Percentiles rank a stretch among this genome's conserved stretches.
phyloP scores from a whole-genome alignment of 2,113 vertebrate species.

The Syngnathoides biaculeatus region DNA sequence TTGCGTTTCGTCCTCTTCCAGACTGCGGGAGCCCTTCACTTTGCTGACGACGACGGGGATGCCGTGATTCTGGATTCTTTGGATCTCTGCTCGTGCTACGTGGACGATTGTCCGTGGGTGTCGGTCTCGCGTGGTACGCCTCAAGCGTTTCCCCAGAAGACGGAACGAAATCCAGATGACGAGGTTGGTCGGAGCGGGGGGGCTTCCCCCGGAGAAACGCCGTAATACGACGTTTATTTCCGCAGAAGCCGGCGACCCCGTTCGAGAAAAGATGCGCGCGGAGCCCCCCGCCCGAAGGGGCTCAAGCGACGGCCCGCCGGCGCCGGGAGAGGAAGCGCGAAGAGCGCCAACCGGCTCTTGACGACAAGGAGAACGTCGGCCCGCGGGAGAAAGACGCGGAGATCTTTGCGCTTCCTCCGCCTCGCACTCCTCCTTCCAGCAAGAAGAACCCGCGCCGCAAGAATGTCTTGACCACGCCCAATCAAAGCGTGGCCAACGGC shows the following conservation, averaged over 20 bases:
- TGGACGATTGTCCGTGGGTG: constrained; percentile 59
- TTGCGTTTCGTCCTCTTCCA: constrained; percentile 25
- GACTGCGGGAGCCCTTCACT: constrained; percentile 56
- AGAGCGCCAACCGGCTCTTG: constrained; percentile 38
- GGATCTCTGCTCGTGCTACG: constrained; percentile 63
- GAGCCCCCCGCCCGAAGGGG: constrained; percentile 38
- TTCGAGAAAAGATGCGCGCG: constrained; percentile 39
- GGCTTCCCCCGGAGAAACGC: neutral
- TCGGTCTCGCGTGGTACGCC: constrained; percentile 25
- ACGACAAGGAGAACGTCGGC: constrained; percentile 82
- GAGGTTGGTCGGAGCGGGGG: constrained; percentile 21
- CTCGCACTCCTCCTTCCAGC: constrained; percentile 67
- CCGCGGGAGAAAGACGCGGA: constrained; percentile 56
- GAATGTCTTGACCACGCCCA: constrained; percentile 64
- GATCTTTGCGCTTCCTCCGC: constrained; percentile 73
- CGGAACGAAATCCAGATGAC: constrained; percentile 23
- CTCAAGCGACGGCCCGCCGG: constrained; percentile 15
- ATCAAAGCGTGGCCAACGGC: constrained; percentile 31
- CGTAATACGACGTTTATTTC: constrained; percentile 1
- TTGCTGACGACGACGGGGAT: constrained; percentile 59
- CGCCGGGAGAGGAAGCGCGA: constrained; percentile 52
- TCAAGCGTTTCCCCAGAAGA: constrained; percentile 41
- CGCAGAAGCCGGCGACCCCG: constrained; percentile 46
- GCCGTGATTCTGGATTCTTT: constrained; percentile 56
- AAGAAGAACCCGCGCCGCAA: constrained; percentile 66